A percentile compares a stretch with the other conserved stretches of the same genome.
Evolutionary conservation across 2,113 vertebrate genomes (phyloP).

Genomic region (Delphinapterus leucas): DNA sequence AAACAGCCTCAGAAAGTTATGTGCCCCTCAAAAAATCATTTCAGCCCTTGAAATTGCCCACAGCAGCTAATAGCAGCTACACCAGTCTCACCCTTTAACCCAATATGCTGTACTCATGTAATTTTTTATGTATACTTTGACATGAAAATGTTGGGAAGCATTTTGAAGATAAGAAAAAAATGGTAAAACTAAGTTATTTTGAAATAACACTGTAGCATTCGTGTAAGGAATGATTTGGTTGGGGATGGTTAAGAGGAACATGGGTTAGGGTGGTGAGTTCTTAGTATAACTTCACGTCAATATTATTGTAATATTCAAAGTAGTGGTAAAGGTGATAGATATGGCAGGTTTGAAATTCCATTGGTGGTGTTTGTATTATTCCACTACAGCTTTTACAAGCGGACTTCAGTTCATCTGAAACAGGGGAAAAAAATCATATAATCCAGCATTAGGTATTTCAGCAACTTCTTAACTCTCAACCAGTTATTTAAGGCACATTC

Average conservation of each 20-base stretch:
- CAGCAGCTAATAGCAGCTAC: neutral
- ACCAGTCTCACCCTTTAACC: neutral
- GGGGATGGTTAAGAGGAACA: neutral
- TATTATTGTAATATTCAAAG: neutral
- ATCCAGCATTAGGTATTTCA: neutral
- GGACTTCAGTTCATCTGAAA: neutral
- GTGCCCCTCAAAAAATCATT: neutral
- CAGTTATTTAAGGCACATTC: neutral
- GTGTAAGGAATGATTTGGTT: neutral
- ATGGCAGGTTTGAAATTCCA: neutral
- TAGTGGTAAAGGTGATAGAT: neutral
- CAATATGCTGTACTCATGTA: neutral
- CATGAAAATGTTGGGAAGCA: neutral
- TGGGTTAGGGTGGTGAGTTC: neutral
- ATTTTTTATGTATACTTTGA: neutral
- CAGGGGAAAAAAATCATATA: neutral
- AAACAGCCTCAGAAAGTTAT: neutral
- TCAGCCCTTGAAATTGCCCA: neutral
- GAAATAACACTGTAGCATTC: neutral
- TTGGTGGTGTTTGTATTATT: neutral
- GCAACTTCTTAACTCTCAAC: neutral
- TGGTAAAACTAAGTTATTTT: neutral
- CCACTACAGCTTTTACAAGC: neutral
- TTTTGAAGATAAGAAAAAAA: neutral
- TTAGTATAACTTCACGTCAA: neutral